Evolutionary conservation across 2,888 invertebrate species (phyloP).

Genomic region (Sarcophaga carnaria): DNA sequence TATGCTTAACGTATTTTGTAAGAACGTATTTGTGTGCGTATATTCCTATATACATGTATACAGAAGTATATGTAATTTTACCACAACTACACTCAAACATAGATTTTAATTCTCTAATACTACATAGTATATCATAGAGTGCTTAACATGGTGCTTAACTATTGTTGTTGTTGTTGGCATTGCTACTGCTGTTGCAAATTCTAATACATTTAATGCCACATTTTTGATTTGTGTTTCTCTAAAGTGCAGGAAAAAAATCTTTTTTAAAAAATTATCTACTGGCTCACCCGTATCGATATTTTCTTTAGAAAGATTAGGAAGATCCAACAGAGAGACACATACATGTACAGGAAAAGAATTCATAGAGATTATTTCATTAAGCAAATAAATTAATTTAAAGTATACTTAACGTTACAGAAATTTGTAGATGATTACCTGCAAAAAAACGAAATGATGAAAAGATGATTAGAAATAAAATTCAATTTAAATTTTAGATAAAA

Average conservation of each 20-base stretch:
- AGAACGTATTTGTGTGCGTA: no score
- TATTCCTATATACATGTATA: no score
- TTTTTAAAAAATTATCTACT: slow-evolving; percentile 19
- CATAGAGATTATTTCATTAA: neutral
- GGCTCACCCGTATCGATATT: slow-evolving; percentile 20
- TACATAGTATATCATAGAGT: neutral
- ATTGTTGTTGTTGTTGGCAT: no score
- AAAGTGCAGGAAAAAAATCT: slow-evolving; percentile 29
- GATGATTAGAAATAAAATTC: neutral
- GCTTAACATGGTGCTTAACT: neutral
- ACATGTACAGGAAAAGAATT: neutral
- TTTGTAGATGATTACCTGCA: slow-evolving; percentile 9
- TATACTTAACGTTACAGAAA: neutral
- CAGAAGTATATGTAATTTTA: no score
- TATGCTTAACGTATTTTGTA: no score
- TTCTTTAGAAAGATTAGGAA: slow-evolving; percentile 8
- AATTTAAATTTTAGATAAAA: no score
- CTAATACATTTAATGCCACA: neutral
- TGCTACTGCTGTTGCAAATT: neutral
- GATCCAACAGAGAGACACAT: slow-evolving; percentile 9
- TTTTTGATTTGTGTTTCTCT: neutral
- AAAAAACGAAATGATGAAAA: neutral
- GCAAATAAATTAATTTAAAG: no score
- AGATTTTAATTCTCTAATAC: neutral
- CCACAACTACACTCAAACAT: slow-evolving; percentile 3